Conservation (phyloP, 2,888 invertebrate species). For the Electrophaes corylata region DNA sequence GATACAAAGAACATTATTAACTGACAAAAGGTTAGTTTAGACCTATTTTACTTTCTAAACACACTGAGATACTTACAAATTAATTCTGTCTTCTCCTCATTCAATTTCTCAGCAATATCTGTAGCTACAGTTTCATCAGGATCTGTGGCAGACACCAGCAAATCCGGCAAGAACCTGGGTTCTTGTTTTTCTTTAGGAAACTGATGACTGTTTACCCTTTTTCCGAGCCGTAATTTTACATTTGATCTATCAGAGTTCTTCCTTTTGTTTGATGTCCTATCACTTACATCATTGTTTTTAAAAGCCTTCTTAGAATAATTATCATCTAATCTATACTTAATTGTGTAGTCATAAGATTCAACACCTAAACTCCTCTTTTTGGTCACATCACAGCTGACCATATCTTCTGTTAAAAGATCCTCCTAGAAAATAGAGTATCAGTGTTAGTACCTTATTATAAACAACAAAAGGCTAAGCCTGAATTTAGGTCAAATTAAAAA, state of each 20-base stretch:
- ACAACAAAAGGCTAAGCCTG: no score
- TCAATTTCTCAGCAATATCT: constrained; percentile 89
- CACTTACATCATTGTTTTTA: constrained; percentile 54
- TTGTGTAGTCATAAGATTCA: constrained; percentile 90
- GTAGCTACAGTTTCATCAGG: constrained; percentile 85
- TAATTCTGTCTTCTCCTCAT: constrained; percentile 89
- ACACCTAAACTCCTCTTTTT: constrained; percentile 87
- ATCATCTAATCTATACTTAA: constrained; percentile 86
- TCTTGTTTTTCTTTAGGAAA: constrained; percentile 80
- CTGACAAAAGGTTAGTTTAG: no score
- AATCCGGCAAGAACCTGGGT: constrained; percentile 84
- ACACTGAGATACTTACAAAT: constrained; percentile 82
- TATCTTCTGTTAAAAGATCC: constrained; percentile 90
- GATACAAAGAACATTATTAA: no score
- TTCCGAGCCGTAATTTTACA: constrained; percentile 82
- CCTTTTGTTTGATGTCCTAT: constrained; percentile 80
- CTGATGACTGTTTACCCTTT: constrained; percentile 72
- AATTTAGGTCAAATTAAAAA: no score
- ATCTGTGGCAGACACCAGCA: constrained; percentile 79
- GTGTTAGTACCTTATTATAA: not conserved
- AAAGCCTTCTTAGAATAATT: constrained; percentile 71
- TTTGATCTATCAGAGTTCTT: constrained; percentile 84
- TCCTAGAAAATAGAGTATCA: constrained; percentile 84
- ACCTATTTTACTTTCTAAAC: not conserved
- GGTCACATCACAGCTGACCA: constrained; percentile 91